phyloP scores from a whole-genome alignment of 64 coral and sea anemone genomes.

The Trachythela sp. region DNA sequence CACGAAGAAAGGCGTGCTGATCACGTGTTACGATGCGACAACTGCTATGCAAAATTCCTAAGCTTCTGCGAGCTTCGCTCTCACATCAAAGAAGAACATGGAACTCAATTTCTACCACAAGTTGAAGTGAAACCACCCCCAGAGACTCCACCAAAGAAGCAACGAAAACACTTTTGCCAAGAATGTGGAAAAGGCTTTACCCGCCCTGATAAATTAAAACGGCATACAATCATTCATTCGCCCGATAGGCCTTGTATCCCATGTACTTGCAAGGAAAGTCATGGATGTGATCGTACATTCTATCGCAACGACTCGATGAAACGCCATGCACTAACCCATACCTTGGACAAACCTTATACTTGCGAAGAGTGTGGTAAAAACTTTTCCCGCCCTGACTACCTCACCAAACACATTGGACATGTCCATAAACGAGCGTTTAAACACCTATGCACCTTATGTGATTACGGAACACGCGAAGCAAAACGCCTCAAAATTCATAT shows the following conservation, averaged over 20 bases:
- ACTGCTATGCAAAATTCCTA: neutral
- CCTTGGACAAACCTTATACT: neutral
- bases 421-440: conserved; percentile 1
- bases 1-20: conserved; percentile 8
- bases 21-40: neutral
- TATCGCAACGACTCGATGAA: conserved; percentile 10
- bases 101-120: neutral
- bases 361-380: neutral
- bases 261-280: neutral
- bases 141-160: neutral
- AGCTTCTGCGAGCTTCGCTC: neutral
- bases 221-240: conserved; percentile 18
- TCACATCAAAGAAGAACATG: neutral
- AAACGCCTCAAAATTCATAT: neutral
- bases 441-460: neutral
- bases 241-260: conserved; percentile 1
- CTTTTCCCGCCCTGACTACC: neutral
- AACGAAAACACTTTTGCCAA: neutral
- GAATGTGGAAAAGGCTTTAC: conserved; percentile 5
- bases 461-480: neutral
- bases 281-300: neutral
- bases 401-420: neutral
- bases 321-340: conserved; percentile 1
- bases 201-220: neutral
- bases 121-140: neutral